Percentiles rank a stretch among this genome's conserved stretches.
phyloP scores from a whole-genome alignment of 2,113 vertebrate species.

The Ciconia stormi region DNA sequence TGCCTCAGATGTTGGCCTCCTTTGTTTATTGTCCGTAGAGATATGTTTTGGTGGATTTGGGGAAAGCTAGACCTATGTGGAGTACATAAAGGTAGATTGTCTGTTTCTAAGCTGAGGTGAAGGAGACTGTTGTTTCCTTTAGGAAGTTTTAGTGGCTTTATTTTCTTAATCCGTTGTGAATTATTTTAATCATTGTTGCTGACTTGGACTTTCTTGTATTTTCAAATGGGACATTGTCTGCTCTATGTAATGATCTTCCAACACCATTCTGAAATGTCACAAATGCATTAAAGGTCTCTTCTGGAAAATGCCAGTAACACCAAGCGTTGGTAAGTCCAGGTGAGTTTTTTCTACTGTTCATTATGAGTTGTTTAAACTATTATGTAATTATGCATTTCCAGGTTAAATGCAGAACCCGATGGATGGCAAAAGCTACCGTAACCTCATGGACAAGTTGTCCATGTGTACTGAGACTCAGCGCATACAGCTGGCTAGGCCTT shows the following conservation, averaged over 20 bases:
- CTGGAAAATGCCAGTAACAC: neutral
- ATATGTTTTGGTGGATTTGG: neutral
- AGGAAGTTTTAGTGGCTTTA: neutral
- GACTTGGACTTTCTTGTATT: neutral
- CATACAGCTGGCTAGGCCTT: conserved; percentile 54
- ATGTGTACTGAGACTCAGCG: conserved; percentile 50
- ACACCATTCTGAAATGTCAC: neutral
- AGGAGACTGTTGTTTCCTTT: neutral
- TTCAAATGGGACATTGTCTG: neutral
- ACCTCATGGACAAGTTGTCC: conserved; percentile 48
- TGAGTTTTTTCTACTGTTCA: neutral
- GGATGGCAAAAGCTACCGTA: conserved; percentile 57
- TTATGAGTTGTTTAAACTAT: neutral
- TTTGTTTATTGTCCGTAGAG: neutral
- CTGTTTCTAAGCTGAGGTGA: neutral
- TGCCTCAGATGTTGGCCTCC: neutral
- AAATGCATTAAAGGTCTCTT: neutral
- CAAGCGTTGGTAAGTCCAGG: neutral
- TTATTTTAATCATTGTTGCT: neutral
- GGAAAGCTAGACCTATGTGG: neutral
- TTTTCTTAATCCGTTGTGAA: neutral
- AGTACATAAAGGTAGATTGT: neutral
- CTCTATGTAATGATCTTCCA: neutral
- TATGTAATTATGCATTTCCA: conserved; percentile 51
- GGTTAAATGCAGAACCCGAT: conserved; percentile 56